phyloP scores from a whole-genome alignment of 2,113 vertebrate genomes.

The Ageneiosus marmoratus region DNA sequence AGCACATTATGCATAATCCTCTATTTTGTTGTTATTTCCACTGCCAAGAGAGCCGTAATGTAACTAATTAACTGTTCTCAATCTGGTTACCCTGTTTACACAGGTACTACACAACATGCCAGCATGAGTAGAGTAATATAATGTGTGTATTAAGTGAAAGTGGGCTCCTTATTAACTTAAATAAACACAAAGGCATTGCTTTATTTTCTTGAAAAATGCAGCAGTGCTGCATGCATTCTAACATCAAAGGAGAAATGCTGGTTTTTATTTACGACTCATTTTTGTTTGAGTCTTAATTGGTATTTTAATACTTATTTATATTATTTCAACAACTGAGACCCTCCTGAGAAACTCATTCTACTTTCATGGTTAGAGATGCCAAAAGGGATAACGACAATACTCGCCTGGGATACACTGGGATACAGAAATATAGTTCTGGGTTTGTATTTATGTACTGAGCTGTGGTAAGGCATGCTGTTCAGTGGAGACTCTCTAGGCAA shows the following conservation, averaged over 20 bases:
- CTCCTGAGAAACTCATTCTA: background rate
- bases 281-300: background rate
- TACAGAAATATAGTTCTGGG: background rate
- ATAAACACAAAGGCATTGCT: no score
- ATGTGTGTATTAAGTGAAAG: background rate
- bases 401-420: no score
- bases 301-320: background rate
- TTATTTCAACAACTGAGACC: background rate
- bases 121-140: background rate
- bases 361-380: background rate
- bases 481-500: background rate
- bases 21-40: background rate
- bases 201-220: background rate
- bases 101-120: background rate
- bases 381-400: background rate
- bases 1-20: background rate
- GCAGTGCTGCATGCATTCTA: background rate
- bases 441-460: background rate
- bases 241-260: background rate
- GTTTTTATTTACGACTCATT: background rate
- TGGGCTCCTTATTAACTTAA: background rate
- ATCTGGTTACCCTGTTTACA: background rate
- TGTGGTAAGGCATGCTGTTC: background rate
- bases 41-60: background rate
- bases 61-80: background rate